Conservation (phyloP, 2,797 vertebrate species). For the Sebastes reedi region DNA sequence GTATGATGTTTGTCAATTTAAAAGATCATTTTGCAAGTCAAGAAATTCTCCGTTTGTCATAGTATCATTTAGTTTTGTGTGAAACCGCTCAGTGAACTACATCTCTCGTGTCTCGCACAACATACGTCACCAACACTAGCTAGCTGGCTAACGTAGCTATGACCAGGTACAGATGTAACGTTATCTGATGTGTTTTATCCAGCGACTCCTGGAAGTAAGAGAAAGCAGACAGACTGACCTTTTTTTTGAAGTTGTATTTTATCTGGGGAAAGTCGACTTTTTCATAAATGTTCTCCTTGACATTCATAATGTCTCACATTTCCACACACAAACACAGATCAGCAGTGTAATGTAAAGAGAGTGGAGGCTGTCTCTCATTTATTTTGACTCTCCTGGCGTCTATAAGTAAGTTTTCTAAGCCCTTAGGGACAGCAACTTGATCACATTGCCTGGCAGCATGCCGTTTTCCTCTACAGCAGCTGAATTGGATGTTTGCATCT, state of each 20-base stretch:
- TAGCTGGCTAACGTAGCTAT: too few relatives aligned
- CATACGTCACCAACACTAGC: too few relatives aligned
- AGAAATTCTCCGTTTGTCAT: too few relatives aligned
- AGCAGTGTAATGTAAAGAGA: not conserved
- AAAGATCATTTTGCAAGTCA: too few relatives aligned
- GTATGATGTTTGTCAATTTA: too few relatives aligned
- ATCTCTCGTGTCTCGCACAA: too few relatives aligned
- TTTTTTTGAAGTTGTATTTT: not conserved
- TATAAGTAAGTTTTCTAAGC: not conserved
- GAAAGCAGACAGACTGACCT: not conserved
- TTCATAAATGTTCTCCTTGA: not conserved
- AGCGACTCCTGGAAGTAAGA: not conserved
- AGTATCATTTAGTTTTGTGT: too few relatives aligned
- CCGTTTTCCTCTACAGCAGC: not conserved
- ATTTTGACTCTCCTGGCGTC: not conserved
- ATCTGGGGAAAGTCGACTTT: not conserved
- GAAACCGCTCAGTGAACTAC: too few relatives aligned
- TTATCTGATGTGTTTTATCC: too few relatives aligned
- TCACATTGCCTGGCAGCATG: not conserved
- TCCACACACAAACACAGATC: not conserved
- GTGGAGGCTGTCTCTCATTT: not conserved
- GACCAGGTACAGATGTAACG: too few relatives aligned
- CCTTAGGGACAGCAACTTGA: not conserved
- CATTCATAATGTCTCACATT: not conserved
- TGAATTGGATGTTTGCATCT: slow-evolving; percentile 6